A percentile compares a stretch with the other conserved stretches of the same genome.
Evolutionary conservation across 1,140 invertebrate genomes (phyloP).

Genomic region (Ips typographus): DNA sequence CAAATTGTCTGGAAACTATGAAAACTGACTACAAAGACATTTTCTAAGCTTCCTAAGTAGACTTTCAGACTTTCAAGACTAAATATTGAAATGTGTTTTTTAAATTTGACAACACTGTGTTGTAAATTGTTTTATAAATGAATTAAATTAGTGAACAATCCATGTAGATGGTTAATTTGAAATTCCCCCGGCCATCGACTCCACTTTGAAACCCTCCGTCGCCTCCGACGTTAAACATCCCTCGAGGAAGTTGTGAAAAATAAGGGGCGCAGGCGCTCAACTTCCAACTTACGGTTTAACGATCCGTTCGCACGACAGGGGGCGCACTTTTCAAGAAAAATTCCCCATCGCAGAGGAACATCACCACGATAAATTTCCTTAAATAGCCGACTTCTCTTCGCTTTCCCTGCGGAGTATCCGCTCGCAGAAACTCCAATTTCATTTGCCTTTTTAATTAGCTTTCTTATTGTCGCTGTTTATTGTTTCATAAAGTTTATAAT

Average conservation of each 20-base stretch:
- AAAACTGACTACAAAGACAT: too few species aligned
- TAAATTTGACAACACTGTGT: too few species aligned
- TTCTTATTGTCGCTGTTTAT: neutral
- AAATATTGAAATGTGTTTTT: too few species aligned
- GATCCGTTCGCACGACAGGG: slow-evolving; percentile 30
- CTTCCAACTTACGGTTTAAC: neutral
- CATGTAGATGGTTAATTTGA: too few species aligned
- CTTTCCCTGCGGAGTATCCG: neutral
- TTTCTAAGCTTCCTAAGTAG: too few species aligned
- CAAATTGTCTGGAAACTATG: too few species aligned
- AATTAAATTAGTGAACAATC: too few species aligned
- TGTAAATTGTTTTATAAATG: too few species aligned
- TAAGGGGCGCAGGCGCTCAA: neutral
- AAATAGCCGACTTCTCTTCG: slow-evolving; percentile 2
- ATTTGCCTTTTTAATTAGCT: slow-evolving; percentile 6
- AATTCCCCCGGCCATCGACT: neutral
- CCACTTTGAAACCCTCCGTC: slow-evolving; percentile 2
- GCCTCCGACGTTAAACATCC: neutral
- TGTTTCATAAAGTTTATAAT: too few species aligned
- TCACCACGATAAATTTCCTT: slow-evolving; percentile 28
- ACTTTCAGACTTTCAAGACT: too few species aligned
- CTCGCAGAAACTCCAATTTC: neutral
- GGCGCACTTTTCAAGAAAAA: slow-evolving; percentile 51
- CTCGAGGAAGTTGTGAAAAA: neutral
- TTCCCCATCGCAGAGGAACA: slow-evolving; percentile 35